Percentiles rank a stretch among this genome's conserved stretches.
These are phyloP conservation scores for Scaptomyza parva DNA, from an alignment of 2,888 invertebrate species.

Conservation along the genomic window DNA sequence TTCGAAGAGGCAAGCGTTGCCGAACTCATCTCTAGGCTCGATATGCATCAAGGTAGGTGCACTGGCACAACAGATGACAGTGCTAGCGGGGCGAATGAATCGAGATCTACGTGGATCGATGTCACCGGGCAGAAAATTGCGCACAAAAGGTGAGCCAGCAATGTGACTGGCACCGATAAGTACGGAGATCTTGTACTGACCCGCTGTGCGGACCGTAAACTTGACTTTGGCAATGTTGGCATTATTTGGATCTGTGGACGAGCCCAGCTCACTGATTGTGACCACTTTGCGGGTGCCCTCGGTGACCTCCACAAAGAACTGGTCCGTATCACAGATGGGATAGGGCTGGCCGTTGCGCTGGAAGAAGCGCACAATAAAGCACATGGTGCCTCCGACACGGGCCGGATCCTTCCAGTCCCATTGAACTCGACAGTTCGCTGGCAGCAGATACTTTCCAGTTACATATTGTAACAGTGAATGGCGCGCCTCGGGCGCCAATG, in stretches of 20 bases:
- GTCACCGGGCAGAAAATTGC: constrained; percentile 92
- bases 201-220: constrained; percentile 96
- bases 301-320: constrained; percentile 93
- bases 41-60: constrained; percentile 91
- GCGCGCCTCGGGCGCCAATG: constrained; percentile 95
- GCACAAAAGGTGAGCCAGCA: constrained; percentile 93
- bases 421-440: constrained; percentile 91
- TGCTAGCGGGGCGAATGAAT: constrained; percentile 93
- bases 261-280: constrained; percentile 94
- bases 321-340: constrained; percentile 97
- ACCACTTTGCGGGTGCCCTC: constrained; percentile 93
- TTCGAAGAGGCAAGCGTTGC: constrained; percentile 91
- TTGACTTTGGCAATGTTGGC: constrained; percentile 95
- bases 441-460: constrained; percentile 95
- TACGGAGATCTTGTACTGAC: constrained; percentile 94
- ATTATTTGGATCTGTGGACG: constrained; percentile 92
- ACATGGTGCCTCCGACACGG: constrained; percentile 95
- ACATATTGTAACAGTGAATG: constrained; percentile 95
- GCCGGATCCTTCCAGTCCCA: constrained; percentile 97
- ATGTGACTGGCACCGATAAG: constrained; percentile 93
- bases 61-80: constrained; percentile 92
- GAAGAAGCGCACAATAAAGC: constrained; percentile 95
- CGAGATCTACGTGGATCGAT: constrained; percentile 93
- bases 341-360: constrained; percentile 97
- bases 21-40: constrained; percentile 96